A percentile compares a stretch with the other conserved stretches of the same genome.
These are phyloP conservation scores for Coelinius sp. DNA, from an alignment of 2,888 invertebrate genomes.

Conservation along the genomic window DNA sequence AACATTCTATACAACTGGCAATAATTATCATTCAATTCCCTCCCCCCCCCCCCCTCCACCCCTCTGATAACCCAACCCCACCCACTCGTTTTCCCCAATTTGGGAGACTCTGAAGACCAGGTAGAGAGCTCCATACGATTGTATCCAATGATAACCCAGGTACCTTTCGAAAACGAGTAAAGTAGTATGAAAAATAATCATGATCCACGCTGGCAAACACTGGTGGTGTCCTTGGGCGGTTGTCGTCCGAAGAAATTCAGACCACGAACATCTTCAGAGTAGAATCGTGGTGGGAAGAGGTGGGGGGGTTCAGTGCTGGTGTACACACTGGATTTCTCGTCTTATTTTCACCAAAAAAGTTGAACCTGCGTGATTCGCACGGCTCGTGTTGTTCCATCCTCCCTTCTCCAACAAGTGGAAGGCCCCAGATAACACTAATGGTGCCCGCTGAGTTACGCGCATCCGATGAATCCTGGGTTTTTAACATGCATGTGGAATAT, in stretches of 20 bases:
- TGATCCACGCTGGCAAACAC: constrained; percentile 12
- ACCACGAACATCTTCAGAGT: not conserved
- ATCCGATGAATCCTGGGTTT: constrained; percentile 21
- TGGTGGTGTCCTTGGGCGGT: not conserved
- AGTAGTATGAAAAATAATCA: constrained; percentile 19
- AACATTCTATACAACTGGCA: not conserved
- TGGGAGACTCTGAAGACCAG: constrained; percentile 29
- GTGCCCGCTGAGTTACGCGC: constrained; percentile 63
- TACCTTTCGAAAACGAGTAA: constrained; percentile 10
- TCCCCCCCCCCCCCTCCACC: too few species aligned
- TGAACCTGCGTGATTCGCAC: constrained; percentile 52
- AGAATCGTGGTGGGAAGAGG: not conserved
- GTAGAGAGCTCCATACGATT: constrained; percentile 13
- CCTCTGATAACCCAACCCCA: too few species aligned
- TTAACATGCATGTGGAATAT: constrained; percentile 8
- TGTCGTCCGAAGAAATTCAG: not conserved
- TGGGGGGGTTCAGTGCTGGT: not conserved
- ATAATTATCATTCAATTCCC: not conserved
- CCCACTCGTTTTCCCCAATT: too few species aligned
- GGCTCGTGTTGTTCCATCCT: constrained; percentile 36
- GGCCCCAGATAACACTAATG: constrained; percentile 63
- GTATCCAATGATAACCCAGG: constrained; percentile 22
- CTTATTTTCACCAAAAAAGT: constrained; percentile 7
- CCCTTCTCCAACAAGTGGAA: constrained; percentile 49
- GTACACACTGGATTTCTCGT: not conserved